These are phyloP conservation scores for Catharus minimus DNA, from an alignment of 2,113 vertebrate species.

Conservation along the genomic window DNA sequence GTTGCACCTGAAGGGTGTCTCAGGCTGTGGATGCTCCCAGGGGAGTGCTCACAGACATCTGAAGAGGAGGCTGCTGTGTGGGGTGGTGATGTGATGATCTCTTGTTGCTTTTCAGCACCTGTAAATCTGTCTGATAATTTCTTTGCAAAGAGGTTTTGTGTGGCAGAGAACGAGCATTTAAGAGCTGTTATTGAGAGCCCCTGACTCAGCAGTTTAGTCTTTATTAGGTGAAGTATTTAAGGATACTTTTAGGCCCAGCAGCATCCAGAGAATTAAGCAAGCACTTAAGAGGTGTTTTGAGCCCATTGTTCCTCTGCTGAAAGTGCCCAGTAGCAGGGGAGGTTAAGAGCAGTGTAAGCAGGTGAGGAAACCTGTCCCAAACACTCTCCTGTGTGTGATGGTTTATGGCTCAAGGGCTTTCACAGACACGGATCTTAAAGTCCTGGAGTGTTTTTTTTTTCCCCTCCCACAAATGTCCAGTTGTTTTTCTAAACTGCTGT, in stretches of 20 bases:
- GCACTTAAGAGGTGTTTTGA: background rate
- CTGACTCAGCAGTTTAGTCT: background rate
- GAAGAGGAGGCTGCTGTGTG: rapidly evolving
- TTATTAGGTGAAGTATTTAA: background rate
- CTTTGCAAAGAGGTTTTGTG: background rate
- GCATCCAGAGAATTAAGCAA: background rate
- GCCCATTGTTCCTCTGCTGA: background rate
- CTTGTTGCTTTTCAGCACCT: background rate
- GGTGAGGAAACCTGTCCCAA: background rate
- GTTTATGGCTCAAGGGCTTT: background rate
- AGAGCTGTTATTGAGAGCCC: background rate
- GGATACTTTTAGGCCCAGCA: background rate
- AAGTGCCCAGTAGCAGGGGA: background rate
- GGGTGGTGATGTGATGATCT: background rate
- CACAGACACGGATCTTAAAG: background rate
- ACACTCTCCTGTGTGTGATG: background rate
- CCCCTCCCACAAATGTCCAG: background rate
- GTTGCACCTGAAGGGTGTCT: background rate
- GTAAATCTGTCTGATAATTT: background rate
- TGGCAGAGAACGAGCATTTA: background rate
- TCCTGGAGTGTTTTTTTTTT: background rate
- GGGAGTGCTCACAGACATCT: background rate
- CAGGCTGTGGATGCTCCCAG: background rate
- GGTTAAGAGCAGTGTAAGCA: background rate
- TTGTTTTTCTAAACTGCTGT: background rate